Evolutionary conservation across 2,888 invertebrate species (phyloP).

Genomic region (Acleris holmiana): DNA sequence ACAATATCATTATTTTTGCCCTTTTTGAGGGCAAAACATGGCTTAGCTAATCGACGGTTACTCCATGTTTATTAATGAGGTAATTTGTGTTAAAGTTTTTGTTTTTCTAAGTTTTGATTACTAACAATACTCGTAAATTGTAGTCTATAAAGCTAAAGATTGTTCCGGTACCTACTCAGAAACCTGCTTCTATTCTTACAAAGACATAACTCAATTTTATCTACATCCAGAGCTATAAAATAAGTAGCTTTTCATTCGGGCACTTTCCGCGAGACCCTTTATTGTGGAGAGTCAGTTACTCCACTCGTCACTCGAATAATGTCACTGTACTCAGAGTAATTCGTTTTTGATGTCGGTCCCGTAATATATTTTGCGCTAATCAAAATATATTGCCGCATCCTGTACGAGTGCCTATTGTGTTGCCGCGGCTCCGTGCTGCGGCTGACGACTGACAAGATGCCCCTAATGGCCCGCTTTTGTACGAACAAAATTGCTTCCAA

Average conservation of each 20-base stretch:
- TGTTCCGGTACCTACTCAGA: conserved; percentile 2
- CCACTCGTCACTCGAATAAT: conserved; percentile 57
- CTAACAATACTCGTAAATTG: background rate
- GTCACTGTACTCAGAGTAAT: conserved; percentile 63
- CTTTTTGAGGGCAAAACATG: too few species aligned
- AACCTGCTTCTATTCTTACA: conserved; percentile 19
- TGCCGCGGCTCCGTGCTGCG: conserved; percentile 37
- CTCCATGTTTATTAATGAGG: too few species aligned
- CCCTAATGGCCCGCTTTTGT: conserved; percentile 31
- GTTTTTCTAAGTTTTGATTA: too few species aligned
- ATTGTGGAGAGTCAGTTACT: conserved; percentile 52
- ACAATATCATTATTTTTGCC: too few species aligned
- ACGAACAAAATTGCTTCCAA: conserved; percentile 31
- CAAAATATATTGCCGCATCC: conserved; percentile 66
- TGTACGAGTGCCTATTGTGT: conserved; percentile 50
- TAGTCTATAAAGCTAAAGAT: background rate
- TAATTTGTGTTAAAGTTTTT: too few species aligned
- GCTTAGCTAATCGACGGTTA: too few species aligned
- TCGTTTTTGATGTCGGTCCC: conserved; percentile 68
- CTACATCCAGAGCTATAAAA: conserved; percentile 27
- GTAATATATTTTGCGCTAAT: conserved; percentile 62
- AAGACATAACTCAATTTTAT: conserved; percentile 34
- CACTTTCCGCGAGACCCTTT: conserved; percentile 49
- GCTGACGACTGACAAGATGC: conserved; percentile 33
- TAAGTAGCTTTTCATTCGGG: conserved; percentile 43